These are phyloP conservation scores for Aviceda leuphotes DNA, from an alignment of 2,797 vertebrate species.

Conservation along the genomic window DNA sequence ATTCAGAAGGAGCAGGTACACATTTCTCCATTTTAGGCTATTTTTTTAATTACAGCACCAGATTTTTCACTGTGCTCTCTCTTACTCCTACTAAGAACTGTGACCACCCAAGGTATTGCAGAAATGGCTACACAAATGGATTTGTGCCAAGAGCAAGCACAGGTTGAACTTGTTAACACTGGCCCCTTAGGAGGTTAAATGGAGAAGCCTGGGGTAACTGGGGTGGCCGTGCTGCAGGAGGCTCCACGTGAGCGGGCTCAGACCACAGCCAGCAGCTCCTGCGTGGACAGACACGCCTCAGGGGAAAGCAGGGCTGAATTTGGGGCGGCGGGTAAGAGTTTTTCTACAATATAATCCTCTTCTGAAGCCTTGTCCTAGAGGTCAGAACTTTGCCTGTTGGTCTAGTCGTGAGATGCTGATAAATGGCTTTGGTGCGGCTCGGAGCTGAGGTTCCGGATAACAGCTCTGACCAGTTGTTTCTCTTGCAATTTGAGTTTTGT, in stretches of 20 bases:
- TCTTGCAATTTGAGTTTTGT: not conserved
- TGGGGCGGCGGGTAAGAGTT: not conserved
- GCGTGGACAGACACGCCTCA: rapidly evolving
- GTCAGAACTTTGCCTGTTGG: rapidly evolving
- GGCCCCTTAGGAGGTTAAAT: rapidly evolving
- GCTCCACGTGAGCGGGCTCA: rapidly evolving
- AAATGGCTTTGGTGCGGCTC: rapidly evolving
- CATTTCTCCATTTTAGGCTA: not conserved
- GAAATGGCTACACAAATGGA: not conserved
- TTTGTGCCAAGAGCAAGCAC: not conserved
- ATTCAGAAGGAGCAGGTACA: not conserved
- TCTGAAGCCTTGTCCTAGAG: rapidly evolving
- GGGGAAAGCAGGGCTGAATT: rapidly evolving
- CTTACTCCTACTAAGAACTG: not conserved
- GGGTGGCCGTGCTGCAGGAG: rapidly evolving
- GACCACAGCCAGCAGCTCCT: rapidly evolving
- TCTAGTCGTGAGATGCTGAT: rapidly evolving
- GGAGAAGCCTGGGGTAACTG: rapidly evolving
- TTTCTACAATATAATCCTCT: rapidly evolving
- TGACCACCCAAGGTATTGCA: too few relatives aligned
- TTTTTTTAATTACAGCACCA: not conserved
- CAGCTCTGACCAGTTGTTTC: not conserved
- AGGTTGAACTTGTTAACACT: not conserved
- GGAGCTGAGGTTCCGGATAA: not conserved
- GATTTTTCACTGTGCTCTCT: not conserved